phyloP scores from a whole-genome alignment of 1,140 invertebrate species.

The Tetraneura akinire region DNA sequence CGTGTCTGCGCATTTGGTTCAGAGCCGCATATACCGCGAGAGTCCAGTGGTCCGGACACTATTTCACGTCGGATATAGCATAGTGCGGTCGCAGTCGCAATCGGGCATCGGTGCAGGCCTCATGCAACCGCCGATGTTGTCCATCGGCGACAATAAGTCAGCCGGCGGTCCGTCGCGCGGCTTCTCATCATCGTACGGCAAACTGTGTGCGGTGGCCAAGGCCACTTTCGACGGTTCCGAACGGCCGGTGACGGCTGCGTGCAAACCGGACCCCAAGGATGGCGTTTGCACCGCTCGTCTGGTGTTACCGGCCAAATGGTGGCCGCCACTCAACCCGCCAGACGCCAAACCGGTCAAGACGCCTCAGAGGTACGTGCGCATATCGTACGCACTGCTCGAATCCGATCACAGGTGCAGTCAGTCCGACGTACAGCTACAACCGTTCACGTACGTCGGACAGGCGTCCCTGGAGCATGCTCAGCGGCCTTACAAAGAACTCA shows the following conservation, averaged over 20 bases:
- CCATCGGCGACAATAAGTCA: conserved; percentile 57
- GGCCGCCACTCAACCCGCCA: conserved; percentile 67
- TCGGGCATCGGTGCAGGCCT: too few relatives aligned
- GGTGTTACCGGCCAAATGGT: conserved; percentile 83
- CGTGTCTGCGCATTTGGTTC: conserved; percentile 87
- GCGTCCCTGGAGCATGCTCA: conserved; percentile 74
- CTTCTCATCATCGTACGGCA: conserved; percentile 58
- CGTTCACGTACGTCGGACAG: conserved; percentile 70
- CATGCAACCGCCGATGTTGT: conserved; percentile 27
- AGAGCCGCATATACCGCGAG: conserved; percentile 77
- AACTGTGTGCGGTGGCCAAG: conserved; percentile 66
- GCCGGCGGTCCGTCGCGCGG: conserved; percentile 55
- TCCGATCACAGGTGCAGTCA: conserved; percentile 52
- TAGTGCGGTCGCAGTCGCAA: conserved; percentile 61
- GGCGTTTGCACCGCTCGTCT: conserved; percentile 82
- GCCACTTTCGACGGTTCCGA: conserved; percentile 58
- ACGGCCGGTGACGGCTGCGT: conserved; percentile 72
- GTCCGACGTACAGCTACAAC: conserved; percentile 67
- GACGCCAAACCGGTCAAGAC: conserved; percentile 63
- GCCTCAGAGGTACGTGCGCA: conserved; percentile 71
- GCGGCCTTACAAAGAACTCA: conserved; percentile 79
- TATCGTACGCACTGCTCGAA: conserved; percentile 82
- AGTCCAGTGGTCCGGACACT: conserved; percentile 83
- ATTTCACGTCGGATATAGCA: conserved; percentile 68
- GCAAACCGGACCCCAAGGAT: conserved; percentile 84